A percentile compares a stretch with the other conserved stretches of the same genome.
These are phyloP conservation scores for Eupeodes latifasciatus DNA, from an alignment of 2,888 invertebrate species.

Conservation along the genomic window DNA sequence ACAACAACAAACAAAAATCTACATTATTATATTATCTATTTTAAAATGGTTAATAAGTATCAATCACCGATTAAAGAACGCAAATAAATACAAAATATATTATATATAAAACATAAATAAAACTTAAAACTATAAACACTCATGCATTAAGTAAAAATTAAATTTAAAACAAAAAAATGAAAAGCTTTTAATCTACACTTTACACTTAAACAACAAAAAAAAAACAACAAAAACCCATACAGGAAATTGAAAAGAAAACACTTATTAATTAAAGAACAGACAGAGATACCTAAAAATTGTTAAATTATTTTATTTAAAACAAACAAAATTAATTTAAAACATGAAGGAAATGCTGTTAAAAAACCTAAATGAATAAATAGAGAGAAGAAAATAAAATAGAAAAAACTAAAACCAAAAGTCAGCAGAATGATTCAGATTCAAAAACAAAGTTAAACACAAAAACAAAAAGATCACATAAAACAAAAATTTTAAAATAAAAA, in stretches of 20 bases:
- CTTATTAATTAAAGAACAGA: constrained; percentile 48
- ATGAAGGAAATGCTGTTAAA: constrained; percentile 30
- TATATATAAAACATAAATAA: constrained; percentile 7
- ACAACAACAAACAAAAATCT: constrained; percentile 31
- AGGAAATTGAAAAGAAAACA: constrained; percentile 13
- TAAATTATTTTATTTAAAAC: constrained; percentile 52
- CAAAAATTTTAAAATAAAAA: background rate
- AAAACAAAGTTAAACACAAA: constrained; percentile 45
- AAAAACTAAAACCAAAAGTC: constrained; percentile 25
- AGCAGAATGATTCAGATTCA: constrained; percentile 37
- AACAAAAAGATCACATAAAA: constrained; percentile 31
- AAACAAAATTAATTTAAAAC: constrained; percentile 16
- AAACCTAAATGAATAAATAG: constrained; percentile 48
- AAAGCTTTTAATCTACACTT: constrained; percentile 60
- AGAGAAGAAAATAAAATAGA: constrained; percentile 37
- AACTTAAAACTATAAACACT: constrained; percentile 30
- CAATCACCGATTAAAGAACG: constrained; percentile 69
- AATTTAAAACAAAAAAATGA: background rate
- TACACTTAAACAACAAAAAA: background rate
- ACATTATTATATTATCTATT: constrained; percentile 45
- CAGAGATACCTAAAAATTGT: constrained; percentile 63
- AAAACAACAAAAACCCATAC: constrained; percentile 19
- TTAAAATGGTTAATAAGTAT: constrained; percentile 63
- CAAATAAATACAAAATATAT: constrained; percentile 40
- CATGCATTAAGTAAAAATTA: constrained; percentile 45